Conservation (phyloP, 1,140 invertebrate genomes). For the Patella vulgata region DNA sequence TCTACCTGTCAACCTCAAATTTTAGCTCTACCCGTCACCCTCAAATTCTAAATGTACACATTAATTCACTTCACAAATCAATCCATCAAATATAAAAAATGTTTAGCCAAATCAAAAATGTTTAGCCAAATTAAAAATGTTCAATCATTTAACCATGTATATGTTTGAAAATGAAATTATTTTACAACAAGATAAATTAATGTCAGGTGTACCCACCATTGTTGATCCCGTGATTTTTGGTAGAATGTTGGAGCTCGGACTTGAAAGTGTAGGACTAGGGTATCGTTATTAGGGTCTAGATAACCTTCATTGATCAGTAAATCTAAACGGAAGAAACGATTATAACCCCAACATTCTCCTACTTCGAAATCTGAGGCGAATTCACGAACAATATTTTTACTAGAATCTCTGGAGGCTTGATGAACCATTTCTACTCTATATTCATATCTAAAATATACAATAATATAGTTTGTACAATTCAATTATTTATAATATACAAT, state of each 20-base stretch:
- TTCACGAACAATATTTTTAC: conserved; percentile 86
- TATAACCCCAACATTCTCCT: conserved; percentile 98
- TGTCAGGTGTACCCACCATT: no score
- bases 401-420: conserved; percentile 83
- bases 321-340: conserved; percentile 91
- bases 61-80: no score
- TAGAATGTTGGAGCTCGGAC: conserved; percentile 93
- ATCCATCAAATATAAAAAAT: no score
- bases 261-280: conserved; percentile 76
- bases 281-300: conserved; percentile 66
- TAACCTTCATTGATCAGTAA: conserved; percentile 91
- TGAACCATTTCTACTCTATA: conserved; percentile 96
- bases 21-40: no score
- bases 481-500: background rate
- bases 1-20: no score
- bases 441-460: conserved; percentile 77
- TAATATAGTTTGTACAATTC: background rate
- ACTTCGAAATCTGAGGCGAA: conserved; percentile 97
- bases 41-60: no score
- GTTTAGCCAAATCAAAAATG: no score
- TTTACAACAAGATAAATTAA: no score
- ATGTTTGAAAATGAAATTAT: no score
- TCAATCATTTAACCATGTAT: no score
- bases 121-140: no score
- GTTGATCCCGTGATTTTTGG: conserved; percentile 91